Evolutionary conservation across 2,797 vertebrate species (phyloP), one percentile per base, ranked within the genome.

Genomic region (Moxostoma hubbsi): DNA sequence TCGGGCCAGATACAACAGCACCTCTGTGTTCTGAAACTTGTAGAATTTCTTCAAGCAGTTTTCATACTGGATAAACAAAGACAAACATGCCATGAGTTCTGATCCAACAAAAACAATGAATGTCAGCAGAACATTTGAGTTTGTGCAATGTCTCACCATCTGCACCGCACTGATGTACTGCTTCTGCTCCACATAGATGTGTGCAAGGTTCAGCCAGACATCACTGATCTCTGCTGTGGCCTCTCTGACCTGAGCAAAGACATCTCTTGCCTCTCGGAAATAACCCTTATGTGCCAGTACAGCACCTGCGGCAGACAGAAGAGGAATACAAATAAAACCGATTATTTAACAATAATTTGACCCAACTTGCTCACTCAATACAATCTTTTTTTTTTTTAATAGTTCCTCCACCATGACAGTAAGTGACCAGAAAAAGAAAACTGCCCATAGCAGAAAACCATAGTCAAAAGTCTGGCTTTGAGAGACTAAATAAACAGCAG

Each of bases 141-240:
- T 54, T 54, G 51, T 12, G 11, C 2, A 6, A 43, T 49, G 4
- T 6, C 83, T 93, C 91, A 99, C 98, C 98, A 99, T 99, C 89
- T 99, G 98, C 81, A 99, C 98, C 0, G 98, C 97, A 24, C 98
- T 99, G 92, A 99, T 99, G 93, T 98, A 99, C 84, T 99, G 98
- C 79, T 98, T 99, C 93, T 99, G 98, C 81, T 99, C 98, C 1
- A 99, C 97, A 0, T 99, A 99, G 91, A 99, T 99, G 85, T 99
- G 98, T 62, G 98, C 98, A 87, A 99, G 87, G 82, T 99, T 99
- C 11, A 99, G 89, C 98, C 98, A 99, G 83, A 99, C 98, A 16
- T 99, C 98, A n/a, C 97, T 99, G 92, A 99, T 99, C 86, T 99
- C 98, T 1, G 98, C 98, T 0, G 98, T 99, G 82, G 98, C 98